Evolutionary conservation across 2,797 vertebrate genomes (phyloP).

Genomic region (Phaenicophaeus curvirostris): DNA sequence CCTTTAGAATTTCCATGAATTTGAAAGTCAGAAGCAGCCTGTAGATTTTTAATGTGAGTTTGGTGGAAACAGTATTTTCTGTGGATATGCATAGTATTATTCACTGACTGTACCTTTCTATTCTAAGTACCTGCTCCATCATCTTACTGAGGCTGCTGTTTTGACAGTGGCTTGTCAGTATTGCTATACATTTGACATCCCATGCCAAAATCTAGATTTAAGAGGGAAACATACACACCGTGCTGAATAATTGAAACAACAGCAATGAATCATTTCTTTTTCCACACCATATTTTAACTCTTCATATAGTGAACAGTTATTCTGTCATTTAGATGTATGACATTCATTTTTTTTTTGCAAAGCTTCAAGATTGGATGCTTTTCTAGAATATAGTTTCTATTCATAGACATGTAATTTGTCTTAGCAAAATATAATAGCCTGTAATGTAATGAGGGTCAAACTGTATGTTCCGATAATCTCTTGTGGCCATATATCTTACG

Average conservation of each 20-base stretch:
- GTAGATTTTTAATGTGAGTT: not conserved
- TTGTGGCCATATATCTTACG: not conserved
- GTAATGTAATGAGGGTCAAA: not conserved
- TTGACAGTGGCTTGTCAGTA: slow-evolving; percentile 59
- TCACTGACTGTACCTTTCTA: not conserved
- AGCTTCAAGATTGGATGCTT: not conserved
- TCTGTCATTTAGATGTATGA: not conserved
- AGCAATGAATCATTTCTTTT: slow-evolving; percentile 2
- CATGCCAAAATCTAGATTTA: slow-evolving; percentile 20
- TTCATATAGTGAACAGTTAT: not conserved
- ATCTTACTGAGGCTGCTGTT: not conserved
- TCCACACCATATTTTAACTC: slow-evolving; percentile 1
- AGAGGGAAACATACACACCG: not conserved
- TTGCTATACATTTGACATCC: slow-evolving; percentile 9
- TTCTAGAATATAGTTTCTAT: not conserved
- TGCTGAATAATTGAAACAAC: slow-evolving; percentile 47
- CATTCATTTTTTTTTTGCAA: not conserved
- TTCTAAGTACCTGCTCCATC: slow-evolving; percentile 41
- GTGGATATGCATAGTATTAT: not conserved
- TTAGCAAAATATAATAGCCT: not conserved
- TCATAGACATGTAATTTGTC: not conserved
- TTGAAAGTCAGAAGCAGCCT: not conserved
- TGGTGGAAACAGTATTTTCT: not conserved
- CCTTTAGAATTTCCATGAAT: not conserved
- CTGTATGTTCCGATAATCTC: not conserved